Percentiles rank a stretch among this genome's conserved stretches.
These are phyloP conservation scores for Silurus meridionalis DNA, from an alignment of 2,113 vertebrate species.

Conservation along the genomic window DNA sequence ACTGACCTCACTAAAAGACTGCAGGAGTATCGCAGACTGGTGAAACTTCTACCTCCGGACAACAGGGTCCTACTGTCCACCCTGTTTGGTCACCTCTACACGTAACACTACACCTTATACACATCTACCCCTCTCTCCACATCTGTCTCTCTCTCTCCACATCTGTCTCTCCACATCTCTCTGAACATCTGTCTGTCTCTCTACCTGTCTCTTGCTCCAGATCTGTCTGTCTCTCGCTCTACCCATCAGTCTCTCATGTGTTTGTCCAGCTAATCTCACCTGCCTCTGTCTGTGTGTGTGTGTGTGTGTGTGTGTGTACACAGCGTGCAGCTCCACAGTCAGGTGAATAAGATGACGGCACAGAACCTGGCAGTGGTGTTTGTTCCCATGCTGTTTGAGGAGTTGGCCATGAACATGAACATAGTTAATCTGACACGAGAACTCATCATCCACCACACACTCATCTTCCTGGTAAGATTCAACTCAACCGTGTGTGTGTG, in stretches of 20 bases:
- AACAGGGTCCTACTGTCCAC: conserved; percentile 61
- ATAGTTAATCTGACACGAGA: conserved; percentile 67
- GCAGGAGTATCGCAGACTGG: conserved; percentile 58
- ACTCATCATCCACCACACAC: conserved; percentile 70
- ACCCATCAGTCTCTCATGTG: too few relatives aligned
- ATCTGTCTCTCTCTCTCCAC: neutral
- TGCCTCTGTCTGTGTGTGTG: neutral
- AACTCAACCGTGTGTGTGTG: neutral
- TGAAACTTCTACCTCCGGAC: conserved; percentile 62
- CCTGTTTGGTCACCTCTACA: conserved; percentile 71
- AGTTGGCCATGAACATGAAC: conserved; percentile 61
- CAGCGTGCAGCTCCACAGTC: conserved; percentile 67
- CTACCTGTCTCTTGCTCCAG: neutral
- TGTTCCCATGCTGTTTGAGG: conserved; percentile 68
- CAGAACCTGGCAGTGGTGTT: conserved; percentile 75
- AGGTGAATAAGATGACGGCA: conserved; percentile 70
- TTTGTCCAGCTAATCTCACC: neutral
- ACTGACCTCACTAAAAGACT: conserved; percentile 59
- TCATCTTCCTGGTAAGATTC: conserved; percentile 67
- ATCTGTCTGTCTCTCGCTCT: neutral
- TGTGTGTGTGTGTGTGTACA: neutral
- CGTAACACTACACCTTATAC: conserved; percentile 52
- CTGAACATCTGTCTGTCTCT: too few relatives aligned
- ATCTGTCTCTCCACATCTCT: neutral
- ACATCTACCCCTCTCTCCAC: neutral